Evolutionary conservation across 1,140 invertebrate genomes (phyloP).

Genomic region (Bombyx mandarina): DNA sequence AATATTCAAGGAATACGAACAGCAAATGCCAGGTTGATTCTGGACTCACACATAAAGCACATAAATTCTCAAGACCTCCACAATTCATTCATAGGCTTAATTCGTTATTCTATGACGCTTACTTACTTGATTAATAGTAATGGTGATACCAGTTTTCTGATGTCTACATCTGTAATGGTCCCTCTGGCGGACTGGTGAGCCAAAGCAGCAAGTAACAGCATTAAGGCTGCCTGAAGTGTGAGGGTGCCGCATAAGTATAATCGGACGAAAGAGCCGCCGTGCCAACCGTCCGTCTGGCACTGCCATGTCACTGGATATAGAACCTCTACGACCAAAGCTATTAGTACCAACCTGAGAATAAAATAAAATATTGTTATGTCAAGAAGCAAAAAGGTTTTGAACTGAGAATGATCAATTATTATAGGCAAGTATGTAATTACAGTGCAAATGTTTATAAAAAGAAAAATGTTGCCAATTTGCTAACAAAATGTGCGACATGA

Average conservation of each 20-base stretch:
- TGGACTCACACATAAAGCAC: too few relatives aligned
- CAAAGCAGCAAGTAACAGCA: conserved; percentile 75
- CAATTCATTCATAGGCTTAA: too few relatives aligned
- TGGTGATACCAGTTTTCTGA: conserved; percentile 76
- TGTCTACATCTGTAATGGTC: conserved; percentile 78
- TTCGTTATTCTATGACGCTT: conserved; percentile 3
- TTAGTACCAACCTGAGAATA: conserved; percentile 75
- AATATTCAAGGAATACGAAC: too few relatives aligned
- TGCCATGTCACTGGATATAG: conserved; percentile 73
- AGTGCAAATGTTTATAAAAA: too few relatives aligned
- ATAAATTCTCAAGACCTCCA: too few relatives aligned
- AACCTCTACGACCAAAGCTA: conserved; percentile 74
- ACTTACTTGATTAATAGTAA: conserved; percentile 79
- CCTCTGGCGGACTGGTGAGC: conserved; percentile 79
- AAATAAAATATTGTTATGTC: not conserved
- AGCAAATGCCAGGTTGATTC: too few relatives aligned
- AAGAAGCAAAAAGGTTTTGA: too few relatives aligned
- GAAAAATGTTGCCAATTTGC: too few relatives aligned
- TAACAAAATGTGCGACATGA: too few relatives aligned
- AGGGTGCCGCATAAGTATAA: conserved; percentile 78
- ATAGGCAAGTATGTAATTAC: too few relatives aligned
- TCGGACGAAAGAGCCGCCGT: conserved; percentile 77
- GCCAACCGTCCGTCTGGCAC: conserved; percentile 75
- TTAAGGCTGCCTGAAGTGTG: conserved; percentile 72
- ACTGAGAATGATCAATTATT: too few relatives aligned